A percentile compares a stretch with the other conserved stretches of the same genome.
These are phyloP conservation scores for Chamaea fasciata DNA, from an alignment of 2,113 vertebrate species.

Conservation along the genomic window DNA sequence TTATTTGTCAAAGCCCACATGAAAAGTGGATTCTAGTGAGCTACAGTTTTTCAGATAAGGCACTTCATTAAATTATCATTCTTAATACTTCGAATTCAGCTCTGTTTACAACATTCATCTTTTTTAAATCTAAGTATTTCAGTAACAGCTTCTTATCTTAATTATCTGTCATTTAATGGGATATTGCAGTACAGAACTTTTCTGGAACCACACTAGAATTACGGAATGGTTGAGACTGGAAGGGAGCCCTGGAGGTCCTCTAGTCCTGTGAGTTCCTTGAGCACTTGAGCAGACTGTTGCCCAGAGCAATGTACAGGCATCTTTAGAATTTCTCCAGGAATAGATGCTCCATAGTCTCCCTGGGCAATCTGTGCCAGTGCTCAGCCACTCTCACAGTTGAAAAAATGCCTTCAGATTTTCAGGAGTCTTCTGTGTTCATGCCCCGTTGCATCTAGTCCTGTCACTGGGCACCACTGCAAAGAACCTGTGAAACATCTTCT, in stretches of 20 bases:
- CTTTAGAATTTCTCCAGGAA: neutral
- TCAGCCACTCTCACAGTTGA: neutral
- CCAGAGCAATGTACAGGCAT: fast-evolving
- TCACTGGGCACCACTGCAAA: neutral
- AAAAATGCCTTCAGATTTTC: neutral
- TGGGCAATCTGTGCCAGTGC: neutral
- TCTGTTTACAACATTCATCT: neutral
- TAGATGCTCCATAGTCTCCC: neutral
- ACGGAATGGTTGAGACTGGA: neutral
- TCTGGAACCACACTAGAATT: neutral
- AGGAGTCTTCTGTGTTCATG: neutral
- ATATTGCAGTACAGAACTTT: neutral
- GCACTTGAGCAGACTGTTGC: neutral
- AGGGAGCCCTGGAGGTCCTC: neutral
- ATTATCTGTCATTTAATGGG: neutral
- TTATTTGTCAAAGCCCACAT: neutral
- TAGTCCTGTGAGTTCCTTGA: fast-evolving
- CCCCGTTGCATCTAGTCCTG: fast-evolving
- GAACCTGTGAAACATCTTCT: neutral
- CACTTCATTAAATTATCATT: neutral
- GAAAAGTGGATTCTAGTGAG: neutral
- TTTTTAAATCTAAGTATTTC: neutral
- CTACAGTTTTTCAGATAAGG: neutral
- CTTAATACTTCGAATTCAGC: neutral
- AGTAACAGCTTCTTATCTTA: neutral